Evolutionary conservation across 2,888 invertebrate genomes (phyloP).

Genomic region (Piscicola geometra): DNA sequence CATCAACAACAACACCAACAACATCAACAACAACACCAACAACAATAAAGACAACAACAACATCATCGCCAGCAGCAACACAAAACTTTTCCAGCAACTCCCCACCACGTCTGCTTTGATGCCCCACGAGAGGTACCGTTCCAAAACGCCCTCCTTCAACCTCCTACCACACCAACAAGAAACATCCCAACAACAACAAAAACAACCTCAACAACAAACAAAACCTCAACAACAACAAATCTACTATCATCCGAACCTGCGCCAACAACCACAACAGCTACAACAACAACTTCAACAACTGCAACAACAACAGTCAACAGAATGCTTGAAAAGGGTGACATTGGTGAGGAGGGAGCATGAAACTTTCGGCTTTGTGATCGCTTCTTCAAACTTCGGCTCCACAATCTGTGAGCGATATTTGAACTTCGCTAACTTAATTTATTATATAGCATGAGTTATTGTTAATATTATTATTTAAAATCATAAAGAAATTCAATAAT

Average conservation of each 20-base stretch:
- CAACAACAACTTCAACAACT: neutral
- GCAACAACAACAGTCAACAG: neutral
- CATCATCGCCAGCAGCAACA: too few relatives aligned
- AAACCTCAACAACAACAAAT: too few relatives aligned
- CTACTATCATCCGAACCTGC: neutral
- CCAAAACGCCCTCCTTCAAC: neutral
- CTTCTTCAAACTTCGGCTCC: slow-evolving; percentile 63
- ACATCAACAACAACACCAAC: neutral
- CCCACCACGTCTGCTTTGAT: neutral
- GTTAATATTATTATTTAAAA: too few relatives aligned
- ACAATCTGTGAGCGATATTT: slow-evolving; percentile 54
- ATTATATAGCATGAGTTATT: neutral
- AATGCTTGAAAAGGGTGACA: slow-evolving; percentile 70
- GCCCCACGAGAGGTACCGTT: neutral
- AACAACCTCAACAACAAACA: neutral
- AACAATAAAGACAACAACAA: neutral
- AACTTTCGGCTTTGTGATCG: slow-evolving; percentile 97
- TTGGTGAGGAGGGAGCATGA: slow-evolving; percentile 85
- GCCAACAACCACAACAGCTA: neutral
- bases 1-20: neutral
- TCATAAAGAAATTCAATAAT: too few relatives aligned
- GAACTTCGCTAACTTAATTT: too few relatives aligned
- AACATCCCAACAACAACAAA: too few relatives aligned
- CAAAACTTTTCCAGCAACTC: neutral
- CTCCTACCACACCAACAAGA: neutral